These are phyloP conservation scores for Drosophila asahinai DNA, from an alignment of 1,140 invertebrate genomes.

Conservation along the genomic window DNA sequence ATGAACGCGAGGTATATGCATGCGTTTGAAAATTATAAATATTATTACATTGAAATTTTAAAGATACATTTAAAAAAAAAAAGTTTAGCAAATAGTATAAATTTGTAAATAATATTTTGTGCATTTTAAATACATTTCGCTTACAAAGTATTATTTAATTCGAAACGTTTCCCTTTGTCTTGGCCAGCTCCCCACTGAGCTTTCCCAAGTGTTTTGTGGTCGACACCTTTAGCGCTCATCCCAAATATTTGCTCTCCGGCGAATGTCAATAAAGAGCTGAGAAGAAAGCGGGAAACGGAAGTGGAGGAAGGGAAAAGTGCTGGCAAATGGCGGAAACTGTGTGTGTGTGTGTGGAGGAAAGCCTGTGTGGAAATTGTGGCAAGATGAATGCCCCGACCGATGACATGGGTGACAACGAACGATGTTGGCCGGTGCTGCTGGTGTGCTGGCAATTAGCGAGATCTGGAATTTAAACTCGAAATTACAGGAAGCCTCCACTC, in stretches of 20 bases:
- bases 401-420: not conserved
- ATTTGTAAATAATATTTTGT: not conserved
- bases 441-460: slow-evolving; percentile 25
- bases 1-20: slow-evolving; percentile 13
- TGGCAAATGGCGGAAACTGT: slow-evolving; percentile 21
- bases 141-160: not conserved
- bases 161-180: not conserved
- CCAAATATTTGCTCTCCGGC: slow-evolving; percentile 66
- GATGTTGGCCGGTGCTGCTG: not conserved
- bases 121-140: too few relatives aligned
- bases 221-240: slow-evolving; percentile 66
- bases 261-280: slow-evolving; percentile 62
- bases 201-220: slow-evolving; percentile 29
- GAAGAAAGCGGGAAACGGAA: slow-evolving; percentile 33
- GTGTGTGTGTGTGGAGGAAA: not conserved
- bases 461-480: slow-evolving; percentile 27
- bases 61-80: not conserved
- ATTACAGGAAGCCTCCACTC: slow-evolving; percentile 1
- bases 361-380: slow-evolving; percentile 20
- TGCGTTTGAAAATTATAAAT: not conserved
- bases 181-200: not conserved
- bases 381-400: slow-evolving; percentile 25
- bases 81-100: not conserved
- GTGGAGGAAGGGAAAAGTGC: slow-evolving; percentile 11
- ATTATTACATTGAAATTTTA: not conserved